These are phyloP conservation scores for Drosophila aff. DNA, from an alignment of 1,140 invertebrate genomes.

Conservation along the genomic window DNA sequence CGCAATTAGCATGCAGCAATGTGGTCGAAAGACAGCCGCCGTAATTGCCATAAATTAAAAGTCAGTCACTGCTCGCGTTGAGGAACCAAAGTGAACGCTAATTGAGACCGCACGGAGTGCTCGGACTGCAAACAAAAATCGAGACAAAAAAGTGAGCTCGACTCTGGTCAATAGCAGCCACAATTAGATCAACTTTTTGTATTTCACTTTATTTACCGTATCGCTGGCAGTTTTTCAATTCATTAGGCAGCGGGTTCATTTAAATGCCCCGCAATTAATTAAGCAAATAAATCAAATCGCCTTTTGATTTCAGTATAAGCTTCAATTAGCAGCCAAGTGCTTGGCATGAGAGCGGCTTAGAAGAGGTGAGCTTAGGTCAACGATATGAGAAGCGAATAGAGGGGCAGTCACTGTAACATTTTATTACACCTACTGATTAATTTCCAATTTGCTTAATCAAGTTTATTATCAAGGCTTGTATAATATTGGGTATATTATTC, in stretches of 20 bases:
- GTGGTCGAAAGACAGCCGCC: constrained; percentile 56
- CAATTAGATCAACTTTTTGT: constrained; percentile 64
- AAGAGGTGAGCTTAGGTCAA: constrained; percentile 16
- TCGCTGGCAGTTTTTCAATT: constrained; percentile 37
- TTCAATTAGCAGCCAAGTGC: constrained; percentile 36
- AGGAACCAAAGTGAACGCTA: constrained; percentile 44
- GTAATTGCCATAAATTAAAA: constrained; percentile 79
- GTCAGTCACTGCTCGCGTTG: constrained; percentile 34
- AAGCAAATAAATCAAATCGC: constrained; percentile 68
- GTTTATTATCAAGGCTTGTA: background rate
- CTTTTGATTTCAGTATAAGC: constrained; percentile 37
- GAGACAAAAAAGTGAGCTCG: constrained; percentile 20
- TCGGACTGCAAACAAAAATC: constrained; percentile 4
- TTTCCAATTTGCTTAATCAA: constrained; percentile 2
- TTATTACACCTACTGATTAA: constrained; percentile 9
- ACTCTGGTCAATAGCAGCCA: constrained; percentile 42
- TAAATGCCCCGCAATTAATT: constrained; percentile 70
- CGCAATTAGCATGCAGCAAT: constrained; percentile 70
- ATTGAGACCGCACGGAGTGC: constrained; percentile 64
- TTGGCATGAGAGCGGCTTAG: constrained; percentile 14
- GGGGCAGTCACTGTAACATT: background rate
- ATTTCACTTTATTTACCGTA: constrained; percentile 9
- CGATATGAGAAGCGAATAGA: background rate
- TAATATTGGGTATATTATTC: background rate
- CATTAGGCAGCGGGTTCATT: constrained; percentile 50